These are phyloP conservation scores for Emydocephalus ijimae DNA, from an alignment of 2,113 vertebrate genomes.

Conservation along the genomic window DNA sequence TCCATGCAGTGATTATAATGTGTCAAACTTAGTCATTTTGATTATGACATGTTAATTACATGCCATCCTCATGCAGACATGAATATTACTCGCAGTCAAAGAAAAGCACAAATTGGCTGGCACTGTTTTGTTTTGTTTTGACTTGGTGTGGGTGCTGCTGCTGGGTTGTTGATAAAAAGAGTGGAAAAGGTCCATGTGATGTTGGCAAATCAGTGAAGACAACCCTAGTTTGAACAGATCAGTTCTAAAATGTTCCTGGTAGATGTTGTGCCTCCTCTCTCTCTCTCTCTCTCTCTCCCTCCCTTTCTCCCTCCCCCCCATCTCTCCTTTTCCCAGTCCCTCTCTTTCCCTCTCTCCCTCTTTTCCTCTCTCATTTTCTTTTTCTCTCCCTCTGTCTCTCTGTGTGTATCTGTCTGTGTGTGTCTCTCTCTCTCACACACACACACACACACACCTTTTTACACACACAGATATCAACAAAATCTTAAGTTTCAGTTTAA, in stretches of 20 bases:
- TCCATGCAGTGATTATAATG: constrained; percentile 98
- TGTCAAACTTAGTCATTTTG: constrained; percentile 98
- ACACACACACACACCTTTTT: neutral
- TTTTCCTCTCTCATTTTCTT: too few relatives aligned
- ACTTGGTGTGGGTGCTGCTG: constrained; percentile 45
- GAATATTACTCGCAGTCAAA: constrained; percentile 86
- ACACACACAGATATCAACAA: neutral
- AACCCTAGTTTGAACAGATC: neutral
- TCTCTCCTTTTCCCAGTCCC: too few relatives aligned
- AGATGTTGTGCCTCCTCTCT: neutral
- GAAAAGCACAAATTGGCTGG: constrained; percentile 76
- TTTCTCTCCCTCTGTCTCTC: neutral
- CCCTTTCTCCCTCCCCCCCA: rapidly evolving
- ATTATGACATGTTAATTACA: constrained; percentile 99
- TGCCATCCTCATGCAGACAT: constrained; percentile 92
- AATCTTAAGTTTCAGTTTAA: neutral
- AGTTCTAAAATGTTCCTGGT: neutral
- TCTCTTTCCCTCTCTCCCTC: too few relatives aligned
- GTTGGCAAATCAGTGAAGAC: constrained; percentile 57
- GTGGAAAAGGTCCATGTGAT: constrained; percentile 61
- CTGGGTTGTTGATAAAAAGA: constrained; percentile 64
- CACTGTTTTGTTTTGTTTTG: constrained; percentile 59
- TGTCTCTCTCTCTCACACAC: neutral
- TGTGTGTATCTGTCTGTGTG: too few relatives aligned
- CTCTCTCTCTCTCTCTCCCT: too few relatives aligned